Conservation (phyloP, 2,888 invertebrate species). For the Nysson spinosus region DNA sequence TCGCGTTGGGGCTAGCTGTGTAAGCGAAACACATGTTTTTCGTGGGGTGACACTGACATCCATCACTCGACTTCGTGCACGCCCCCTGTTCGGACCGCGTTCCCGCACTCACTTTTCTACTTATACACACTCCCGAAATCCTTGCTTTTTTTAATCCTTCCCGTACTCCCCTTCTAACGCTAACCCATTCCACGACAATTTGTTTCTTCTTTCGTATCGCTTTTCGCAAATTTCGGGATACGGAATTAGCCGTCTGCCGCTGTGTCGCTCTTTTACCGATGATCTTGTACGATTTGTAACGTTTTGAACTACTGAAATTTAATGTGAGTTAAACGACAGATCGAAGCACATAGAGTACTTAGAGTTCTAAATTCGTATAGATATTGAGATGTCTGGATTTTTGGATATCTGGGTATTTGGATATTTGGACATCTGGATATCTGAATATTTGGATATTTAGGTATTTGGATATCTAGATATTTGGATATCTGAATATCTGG, state of each 20-base stretch:
- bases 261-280: neutral
- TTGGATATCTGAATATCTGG: too few relatives aligned
- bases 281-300: too few relatives aligned
- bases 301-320: neutral
- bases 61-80: conserved; percentile 68
- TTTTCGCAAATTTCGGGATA: conserved; percentile 46
- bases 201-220: conserved; percentile 33
- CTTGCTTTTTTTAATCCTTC: neutral
- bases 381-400: too few relatives aligned
- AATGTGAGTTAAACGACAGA: neutral
- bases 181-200: conserved; percentile 20
- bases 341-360: too few relatives aligned
- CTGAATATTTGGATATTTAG: too few relatives aligned
- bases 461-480: too few relatives aligned
- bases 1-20: conserved; percentile 57
- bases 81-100: conserved; percentile 46
- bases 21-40: conserved; percentile 70
- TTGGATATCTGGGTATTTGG: too few relatives aligned
- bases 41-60: conserved; percentile 74
- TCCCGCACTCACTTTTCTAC: conserved; percentile 41
- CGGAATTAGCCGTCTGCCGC: conserved; percentile 27
- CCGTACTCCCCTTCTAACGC: neutral
- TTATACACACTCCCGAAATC: conserved; percentile 26
- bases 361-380: too few relatives aligned
- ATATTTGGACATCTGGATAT: too few relatives aligned